Conservation (phyloP, 2,113 vertebrate species). For the Australoheros scitulus region DNA sequence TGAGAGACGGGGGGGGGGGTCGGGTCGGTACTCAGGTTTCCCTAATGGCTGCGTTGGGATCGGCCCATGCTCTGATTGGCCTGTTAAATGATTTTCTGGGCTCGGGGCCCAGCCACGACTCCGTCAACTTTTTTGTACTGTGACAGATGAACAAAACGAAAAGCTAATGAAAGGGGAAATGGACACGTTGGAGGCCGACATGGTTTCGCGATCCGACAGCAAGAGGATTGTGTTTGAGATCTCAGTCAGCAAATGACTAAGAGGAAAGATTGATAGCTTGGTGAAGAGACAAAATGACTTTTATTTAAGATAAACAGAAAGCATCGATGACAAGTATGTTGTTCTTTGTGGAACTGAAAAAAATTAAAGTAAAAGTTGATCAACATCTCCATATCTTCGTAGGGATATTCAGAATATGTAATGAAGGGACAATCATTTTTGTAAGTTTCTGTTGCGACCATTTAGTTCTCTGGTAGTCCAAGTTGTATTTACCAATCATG, state of each 20-base stretch:
- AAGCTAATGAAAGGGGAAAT: constrained; percentile 40
- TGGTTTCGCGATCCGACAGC: constrained; percentile 3
- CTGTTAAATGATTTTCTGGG: constrained; percentile 77
- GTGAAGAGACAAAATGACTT: background rate
- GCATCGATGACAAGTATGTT: background rate
- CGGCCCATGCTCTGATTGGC: constrained; percentile 60
- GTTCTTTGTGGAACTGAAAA: background rate
- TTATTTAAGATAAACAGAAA: background rate
- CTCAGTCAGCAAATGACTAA: background rate
- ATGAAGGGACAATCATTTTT: background rate
- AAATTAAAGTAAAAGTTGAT: background rate
- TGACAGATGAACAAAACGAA: constrained; percentile 63
- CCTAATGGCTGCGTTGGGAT: constrained; percentile 70
- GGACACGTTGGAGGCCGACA: constrained; percentile 28
- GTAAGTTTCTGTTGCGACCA: background rate
- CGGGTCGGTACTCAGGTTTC: constrained; percentile 62
- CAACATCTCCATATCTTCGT: background rate
- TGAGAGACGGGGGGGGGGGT: constrained; percentile 51
- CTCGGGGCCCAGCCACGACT: constrained; percentile 60
- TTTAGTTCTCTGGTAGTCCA: background rate
- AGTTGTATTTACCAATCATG: background rate
- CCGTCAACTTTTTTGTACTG: constrained; percentile 60
- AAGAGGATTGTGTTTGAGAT: background rate
- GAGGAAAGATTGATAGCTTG: background rate
- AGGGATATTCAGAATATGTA: background rate